Base-by-base conservation (phyloP, 2,888 invertebrate species). In the Teinopalpus imperialis region DNA sequence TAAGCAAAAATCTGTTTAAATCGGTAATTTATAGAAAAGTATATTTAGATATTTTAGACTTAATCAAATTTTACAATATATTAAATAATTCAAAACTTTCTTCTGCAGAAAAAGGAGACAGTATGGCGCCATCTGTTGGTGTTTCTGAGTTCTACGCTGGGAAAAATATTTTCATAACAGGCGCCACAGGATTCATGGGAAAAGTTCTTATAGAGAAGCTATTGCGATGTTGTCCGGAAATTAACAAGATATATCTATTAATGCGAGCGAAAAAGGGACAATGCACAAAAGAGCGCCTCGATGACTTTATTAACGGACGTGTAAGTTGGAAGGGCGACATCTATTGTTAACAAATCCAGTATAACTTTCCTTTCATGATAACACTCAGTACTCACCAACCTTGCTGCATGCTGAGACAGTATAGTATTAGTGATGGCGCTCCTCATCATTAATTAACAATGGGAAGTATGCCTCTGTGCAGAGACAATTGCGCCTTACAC, bases 131-230 rank as follows among this genome's bases (percentile, higher is more conserved):
- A 58, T 66, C 78, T 69, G 53, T 76, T 10, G 72, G 71, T 56
- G 85, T 91, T 43, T 68, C 88, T 0, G 85, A 90, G 62, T 93
- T 91, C 90, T 92, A 90, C 69, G 76, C 82, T 0, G 81, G 79
- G 1, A 90, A 92, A 57, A 81, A 90, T 1, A 80, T 97, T 1
- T 91, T 97, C 59, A 89, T 97, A 36, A 97, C 96, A 0, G 97
- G 96, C 0, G 93, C 92, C 0, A 95, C 95, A 0, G 96, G 96
- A 1, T 97, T 96, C 61, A 91, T 97, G 86, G 96, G 96, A 3
- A 96, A 96, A 76, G 93, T 95, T 2, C 75, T 96, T 9, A 89
- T 96, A 6, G 94, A 95, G 66, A 96, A 96, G 64, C 74, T 96
- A 0, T 78, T 96, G 0, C 78, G 93, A 47, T 91, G 91, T 47